Evolutionary conservation across 2,888 invertebrate species (phyloP), one percentile per base, ranked within the genome.

Genomic region (Rhagium mordax): DNA sequence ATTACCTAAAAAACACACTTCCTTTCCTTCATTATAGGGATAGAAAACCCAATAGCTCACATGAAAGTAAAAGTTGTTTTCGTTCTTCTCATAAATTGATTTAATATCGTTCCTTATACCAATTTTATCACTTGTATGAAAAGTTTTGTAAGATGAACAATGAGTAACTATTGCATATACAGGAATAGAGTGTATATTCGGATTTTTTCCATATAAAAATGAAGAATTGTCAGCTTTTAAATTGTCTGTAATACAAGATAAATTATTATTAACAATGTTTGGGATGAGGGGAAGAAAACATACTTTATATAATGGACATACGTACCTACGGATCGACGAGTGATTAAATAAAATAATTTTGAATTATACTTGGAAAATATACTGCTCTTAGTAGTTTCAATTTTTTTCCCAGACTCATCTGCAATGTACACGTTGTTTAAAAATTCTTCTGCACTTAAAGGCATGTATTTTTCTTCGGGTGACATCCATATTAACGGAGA

Each of bases 41-140:
- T 91, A 93, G 85, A 93, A 93, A 87, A 92, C 90, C 93, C 93
- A 93, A 86, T 92, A 93, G 74, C 92, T 92, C 51, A 93, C 91
- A 84, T 92, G 91, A 85, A 93, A 92, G 78, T 76, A 75, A 1
- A 76, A 68, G 18, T 71, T 74, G 51, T 66, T 61, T 20, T 77
- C 70, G 13, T 27, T 65, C 20, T 74, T 76, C 6, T 59, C 61
- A 62, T 72, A 74, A 57, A 71, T 74, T 18, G 71, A 70, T 61
- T 74, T 72, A 57, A 72, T 76, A 49, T 75, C 74, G 33, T 68
- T 75, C 66, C 55, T 51, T 61, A 75, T 47, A 60, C 55, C 75
- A 49, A 68, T 64, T 47, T 57, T 57, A 57, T 77, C 72, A 53
- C 49, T 71, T 18, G 74, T 60, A 59, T 66, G 70, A 51, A 76